These are phyloP conservation scores for Endotricha flammealis DNA, from an alignment of 2,888 invertebrate genomes.

Conservation along the genomic window DNA sequence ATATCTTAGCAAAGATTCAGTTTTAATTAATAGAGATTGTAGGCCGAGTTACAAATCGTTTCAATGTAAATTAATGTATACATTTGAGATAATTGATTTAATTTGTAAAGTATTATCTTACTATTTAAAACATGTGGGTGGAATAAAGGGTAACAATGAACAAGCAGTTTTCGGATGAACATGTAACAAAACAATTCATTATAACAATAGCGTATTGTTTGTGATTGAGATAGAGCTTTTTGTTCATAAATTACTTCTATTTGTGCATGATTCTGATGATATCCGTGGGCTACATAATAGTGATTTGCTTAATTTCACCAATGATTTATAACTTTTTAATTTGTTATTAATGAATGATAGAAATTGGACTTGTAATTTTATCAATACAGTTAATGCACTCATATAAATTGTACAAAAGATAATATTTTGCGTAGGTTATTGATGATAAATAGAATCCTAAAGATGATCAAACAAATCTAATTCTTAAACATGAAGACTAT, in stretches of 20 bases:
- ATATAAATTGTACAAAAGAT: no score
- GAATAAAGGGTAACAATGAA: constrained; percentile 61
- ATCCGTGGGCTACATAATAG: constrained; percentile 45
- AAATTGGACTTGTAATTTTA: no score
- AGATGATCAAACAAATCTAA: no score
- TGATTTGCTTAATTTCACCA: constrained; percentile 11
- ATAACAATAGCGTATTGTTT: constrained; percentile 68
- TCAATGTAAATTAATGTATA: constrained; percentile 12
- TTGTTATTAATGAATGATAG: constrained; percentile 8
- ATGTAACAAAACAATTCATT: constrained; percentile 63
- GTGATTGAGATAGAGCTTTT: constrained; percentile 48
- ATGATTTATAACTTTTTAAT: constrained; percentile 14
- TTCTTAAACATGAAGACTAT: no score
- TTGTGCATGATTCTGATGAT: constrained; percentile 31
- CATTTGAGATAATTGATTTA: constrained; percentile 30
- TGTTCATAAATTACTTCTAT: constrained; percentile 52
- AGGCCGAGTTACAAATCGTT: not conserved
- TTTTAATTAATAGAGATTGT: no score
- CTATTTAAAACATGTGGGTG: constrained; percentile 50
- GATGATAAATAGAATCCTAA: no score
- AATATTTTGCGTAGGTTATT: no score
- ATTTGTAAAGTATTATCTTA: constrained; percentile 34
- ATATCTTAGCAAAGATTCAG: no score
- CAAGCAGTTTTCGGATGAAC: constrained; percentile 49
- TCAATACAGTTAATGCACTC: no score